phyloP scores from a whole-genome alignment of 2,888 invertebrate genomes.

The Penaeus monodon region DNA sequence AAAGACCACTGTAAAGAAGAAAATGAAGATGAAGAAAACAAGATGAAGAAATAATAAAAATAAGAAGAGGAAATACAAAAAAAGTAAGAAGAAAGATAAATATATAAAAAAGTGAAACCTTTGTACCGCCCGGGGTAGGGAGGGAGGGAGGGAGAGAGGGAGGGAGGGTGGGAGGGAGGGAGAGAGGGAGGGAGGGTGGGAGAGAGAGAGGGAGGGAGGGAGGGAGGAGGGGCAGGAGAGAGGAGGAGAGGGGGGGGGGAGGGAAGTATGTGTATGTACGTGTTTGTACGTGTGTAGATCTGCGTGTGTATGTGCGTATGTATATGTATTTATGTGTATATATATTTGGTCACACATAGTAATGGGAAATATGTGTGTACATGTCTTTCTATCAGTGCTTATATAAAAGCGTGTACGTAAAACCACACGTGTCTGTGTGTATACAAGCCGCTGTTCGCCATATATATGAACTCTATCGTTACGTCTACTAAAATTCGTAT shows the following conservation, averaged over 20 bases:
- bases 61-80: neutral
- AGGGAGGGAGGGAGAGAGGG: neutral
- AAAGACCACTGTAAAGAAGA: too few relatives aligned
- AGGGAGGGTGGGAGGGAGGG: neutral
- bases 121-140: neutral
- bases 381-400: too few relatives aligned
- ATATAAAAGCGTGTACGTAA: too few relatives aligned
- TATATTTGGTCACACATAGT: too few relatives aligned
- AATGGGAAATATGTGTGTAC: too few relatives aligned
- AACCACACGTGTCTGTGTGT: too few relatives aligned
- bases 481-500: too few relatives aligned
- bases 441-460: too few relatives aligned
- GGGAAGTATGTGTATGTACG: neutral
- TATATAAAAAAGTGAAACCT: neutral
- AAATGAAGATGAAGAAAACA: conserved; percentile 7
- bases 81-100: neutral
- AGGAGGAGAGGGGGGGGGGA: neutral
- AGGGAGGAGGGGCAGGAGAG: neutral
- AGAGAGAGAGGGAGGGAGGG: neutral
- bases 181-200: neutral
- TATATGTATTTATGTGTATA: conserved; percentile 11
- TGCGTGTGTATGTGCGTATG: neutral
- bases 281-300: neutral
- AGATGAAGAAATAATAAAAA: neutral
- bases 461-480: too few relatives aligned